phyloP scores from a whole-genome alignment of 2,888 invertebrate genomes.

The Drosophila mettleri region DNA sequence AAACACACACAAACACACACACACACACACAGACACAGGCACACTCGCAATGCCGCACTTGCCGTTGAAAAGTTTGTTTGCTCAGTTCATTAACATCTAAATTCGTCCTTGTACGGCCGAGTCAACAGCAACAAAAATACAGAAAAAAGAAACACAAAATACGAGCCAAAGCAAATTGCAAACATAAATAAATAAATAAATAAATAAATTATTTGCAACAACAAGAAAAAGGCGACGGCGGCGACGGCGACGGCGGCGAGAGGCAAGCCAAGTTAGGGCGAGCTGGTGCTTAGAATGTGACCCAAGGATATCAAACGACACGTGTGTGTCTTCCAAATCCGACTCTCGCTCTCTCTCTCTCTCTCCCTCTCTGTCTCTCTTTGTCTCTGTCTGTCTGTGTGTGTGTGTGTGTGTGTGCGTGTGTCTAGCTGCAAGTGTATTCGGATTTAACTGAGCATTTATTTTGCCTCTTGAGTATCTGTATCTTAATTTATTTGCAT shows the following conservation, averaged over 20 bases:
- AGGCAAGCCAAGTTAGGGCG: constrained; percentile 36
- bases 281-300: constrained; percentile 28
- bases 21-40: constrained; percentile 14
- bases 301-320: constrained; percentile 48
- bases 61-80: constrained; percentile 66
- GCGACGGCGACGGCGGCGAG: constrained; percentile 12
- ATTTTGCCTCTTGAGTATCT: background rate
- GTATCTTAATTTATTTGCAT: background rate
- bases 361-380: too few species aligned
- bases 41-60: constrained; percentile 54
- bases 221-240: constrained; percentile 29
- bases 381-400: too few species aligned
- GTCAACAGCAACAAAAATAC: constrained; percentile 32
- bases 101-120: constrained; percentile 62
- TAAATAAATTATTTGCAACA: constrained; percentile 63
- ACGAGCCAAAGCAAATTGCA: constrained; percentile 59
- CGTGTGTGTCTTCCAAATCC: constrained; percentile 33
- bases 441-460: background rate
- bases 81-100: constrained; percentile 76
- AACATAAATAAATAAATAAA: constrained; percentile 56
- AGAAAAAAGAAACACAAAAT: constrained; percentile 12
- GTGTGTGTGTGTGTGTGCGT: background rate
- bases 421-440: background rate
- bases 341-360: too few species aligned
- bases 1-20: constrained; percentile 28